A percentile compares a stretch with the other conserved stretches of the same genome.
These are phyloP conservation scores for Loxodonta africana DNA, from an alignment of 2,113 vertebrate species.

Conservation along the genomic window DNA sequence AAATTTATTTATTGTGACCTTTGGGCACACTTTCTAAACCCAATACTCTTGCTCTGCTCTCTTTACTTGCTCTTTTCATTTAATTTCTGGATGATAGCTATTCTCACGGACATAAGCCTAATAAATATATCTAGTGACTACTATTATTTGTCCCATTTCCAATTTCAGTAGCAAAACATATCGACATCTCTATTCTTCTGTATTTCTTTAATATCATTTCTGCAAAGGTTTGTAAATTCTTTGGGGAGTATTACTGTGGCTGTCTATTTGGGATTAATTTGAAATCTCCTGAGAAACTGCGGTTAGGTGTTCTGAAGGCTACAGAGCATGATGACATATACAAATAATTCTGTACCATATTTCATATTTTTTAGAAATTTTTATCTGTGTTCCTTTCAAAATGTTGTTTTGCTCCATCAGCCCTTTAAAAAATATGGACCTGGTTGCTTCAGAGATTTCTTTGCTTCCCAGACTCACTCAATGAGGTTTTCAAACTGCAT, in stretches of 20 bases:
- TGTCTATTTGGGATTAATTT: slow-evolving; percentile 34
- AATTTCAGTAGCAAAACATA: slow-evolving; percentile 37
- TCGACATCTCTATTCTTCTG: neutral
- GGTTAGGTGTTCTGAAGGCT: slow-evolving; percentile 52
- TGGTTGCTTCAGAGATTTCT: slow-evolving; percentile 65
- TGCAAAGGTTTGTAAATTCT: neutral
- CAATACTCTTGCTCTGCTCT: neutral
- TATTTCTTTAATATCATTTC: slow-evolving; percentile 22
- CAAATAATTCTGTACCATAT: slow-evolving; percentile 48
- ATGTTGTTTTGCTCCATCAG: slow-evolving; percentile 60
- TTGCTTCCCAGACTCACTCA: neutral
- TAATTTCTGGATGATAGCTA: slow-evolving; percentile 21
- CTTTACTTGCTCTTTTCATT: neutral
- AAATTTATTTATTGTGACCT: neutral
- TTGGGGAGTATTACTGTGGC: slow-evolving; percentile 25
- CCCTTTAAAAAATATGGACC: slow-evolving; percentile 52
- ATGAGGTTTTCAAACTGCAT: slow-evolving; percentile 59
- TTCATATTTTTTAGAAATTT: slow-evolving; percentile 56
- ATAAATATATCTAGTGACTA: neutral
- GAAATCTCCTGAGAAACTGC: slow-evolving; percentile 32
- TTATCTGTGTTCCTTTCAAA: slow-evolving; percentile 61
- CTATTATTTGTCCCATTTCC: neutral
- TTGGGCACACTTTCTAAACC: neutral
- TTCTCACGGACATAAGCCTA: neutral
- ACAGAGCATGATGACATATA: slow-evolving; percentile 28